A percentile compares a stretch with the other conserved stretches of the same genome.
These are phyloP conservation scores for Portevinia maculata DNA, from an alignment of 2,888 invertebrate genomes.

Conservation along the genomic window DNA sequence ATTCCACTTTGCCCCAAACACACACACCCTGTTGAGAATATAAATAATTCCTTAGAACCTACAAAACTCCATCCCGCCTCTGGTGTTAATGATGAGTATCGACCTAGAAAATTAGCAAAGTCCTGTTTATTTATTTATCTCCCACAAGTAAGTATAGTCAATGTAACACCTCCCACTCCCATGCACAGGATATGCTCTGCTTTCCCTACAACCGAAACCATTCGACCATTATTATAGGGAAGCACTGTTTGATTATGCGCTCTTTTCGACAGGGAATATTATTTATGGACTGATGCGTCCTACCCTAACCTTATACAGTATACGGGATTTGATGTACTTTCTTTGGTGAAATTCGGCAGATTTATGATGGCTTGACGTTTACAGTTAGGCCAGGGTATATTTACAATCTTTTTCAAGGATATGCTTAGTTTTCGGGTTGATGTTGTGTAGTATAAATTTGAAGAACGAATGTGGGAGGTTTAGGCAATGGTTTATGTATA, in stretches of 20 bases:
- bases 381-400: background rate
- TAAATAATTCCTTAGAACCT: constrained; percentile 56
- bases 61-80: constrained; percentile 27
- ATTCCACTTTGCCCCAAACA: background rate
- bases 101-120: constrained; percentile 71
- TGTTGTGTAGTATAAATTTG: too few relatives aligned
- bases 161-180: constrained; percentile 47
- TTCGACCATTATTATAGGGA: constrained; percentile 39
- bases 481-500: too few relatives aligned
- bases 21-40: constrained; percentile 4
- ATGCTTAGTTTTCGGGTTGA: too few relatives aligned
- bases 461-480: too few relatives aligned
- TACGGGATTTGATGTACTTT: background rate
- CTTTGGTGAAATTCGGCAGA: background rate
- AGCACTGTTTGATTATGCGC: constrained; percentile 57
- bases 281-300: constrained; percentile 47
- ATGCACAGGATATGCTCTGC: background rate
- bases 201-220: background rate
- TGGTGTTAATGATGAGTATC: constrained; percentile 72
- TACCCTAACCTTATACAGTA: constrained; percentile 1
- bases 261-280: constrained; percentile 53
- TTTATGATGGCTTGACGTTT: constrained; percentile 26
- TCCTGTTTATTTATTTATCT: constrained; percentile 68
- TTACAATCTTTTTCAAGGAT: too few relatives aligned
- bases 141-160: constrained; percentile 30